Base-by-base conservation (phyloP, 2,797 vertebrate species). In the Adrianichthys oophorus region DNA sequence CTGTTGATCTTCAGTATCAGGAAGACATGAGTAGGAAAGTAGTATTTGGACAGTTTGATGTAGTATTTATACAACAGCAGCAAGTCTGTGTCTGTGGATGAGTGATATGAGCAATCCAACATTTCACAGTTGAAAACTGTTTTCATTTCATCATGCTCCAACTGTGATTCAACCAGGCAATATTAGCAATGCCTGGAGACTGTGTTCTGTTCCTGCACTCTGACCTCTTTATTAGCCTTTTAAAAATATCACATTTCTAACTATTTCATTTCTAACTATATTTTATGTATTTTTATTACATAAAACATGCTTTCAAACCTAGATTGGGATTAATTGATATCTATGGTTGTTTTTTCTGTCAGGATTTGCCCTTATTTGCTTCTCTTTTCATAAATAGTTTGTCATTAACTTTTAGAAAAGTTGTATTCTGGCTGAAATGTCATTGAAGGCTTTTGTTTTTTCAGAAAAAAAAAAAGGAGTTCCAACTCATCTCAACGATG, bases 21-120 rank as follows among this genome's bases (percentile, higher is more conserved):
- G 45, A 62, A 41, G 69, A 65, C 59, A 52, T 5, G 2, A 48
- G 48, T 69, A 68, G 72, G 64, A 87, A 81, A 54, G 15, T 29
- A 12, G 2, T 46, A 46, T 46, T 46, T 46, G 17, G 17, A 10
- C 17, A 43, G 72, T 54, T 72, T 41, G 70, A 49, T 60, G 74
- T 67, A 65, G 67, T 86, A 78, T 87, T 87, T 86, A 75, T 72
- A 26, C 69, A 84, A 75, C 78, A 79, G 79, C 85, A 76, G 85
- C 77, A 73, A 71, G 76, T 70, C 65, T 65, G 18, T 17, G 52
- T 59, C 52, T 78, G 48, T 49, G 67, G 54, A 67, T 24, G 65
- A 59, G 54, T 62, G 48, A 59, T 69, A 62, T 66, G 59, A 62
- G 50, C 7, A 5, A 62, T 29, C 23, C 64, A 78, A 76, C 72